Percentiles rank a stretch among this genome's conserved stretches.
Conservation (phyloP, 2,888 invertebrate genomes). For the Stenchaetothrips biformis region DNA sequence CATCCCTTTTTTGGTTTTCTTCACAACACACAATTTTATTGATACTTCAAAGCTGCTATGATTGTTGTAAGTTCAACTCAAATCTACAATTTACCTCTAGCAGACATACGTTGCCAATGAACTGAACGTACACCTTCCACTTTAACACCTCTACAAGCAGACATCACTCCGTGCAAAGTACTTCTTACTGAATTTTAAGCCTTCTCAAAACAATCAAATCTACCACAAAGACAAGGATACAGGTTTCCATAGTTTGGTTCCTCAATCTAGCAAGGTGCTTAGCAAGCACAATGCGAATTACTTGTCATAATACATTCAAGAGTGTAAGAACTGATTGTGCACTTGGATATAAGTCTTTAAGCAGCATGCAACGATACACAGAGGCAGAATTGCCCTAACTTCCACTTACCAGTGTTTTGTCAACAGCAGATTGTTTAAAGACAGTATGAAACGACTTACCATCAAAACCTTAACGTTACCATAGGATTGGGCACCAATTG, state of each 20-base stretch:
- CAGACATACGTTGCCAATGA: not conserved
- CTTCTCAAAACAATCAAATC: not conserved
- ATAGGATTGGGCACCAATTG: too few species aligned
- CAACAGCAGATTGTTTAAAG: not conserved
- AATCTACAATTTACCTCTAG: constrained; percentile 6
- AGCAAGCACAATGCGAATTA: not conserved
- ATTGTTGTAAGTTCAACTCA: not conserved
- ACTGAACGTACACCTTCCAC: not conserved
- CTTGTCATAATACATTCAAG: not conserved
- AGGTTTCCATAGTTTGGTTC: too few species aligned
- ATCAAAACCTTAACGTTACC: not conserved
- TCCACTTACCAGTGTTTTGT: not conserved
- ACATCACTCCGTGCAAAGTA: not conserved
- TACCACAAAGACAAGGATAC: too few species aligned
- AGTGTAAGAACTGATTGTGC: not conserved
- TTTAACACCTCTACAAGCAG: not conserved
- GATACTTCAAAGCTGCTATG: constrained; percentile 11
- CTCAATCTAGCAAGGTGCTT: too few species aligned
- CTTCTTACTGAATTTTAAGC: not conserved
- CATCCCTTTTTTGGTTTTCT: not conserved
- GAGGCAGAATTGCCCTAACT: not conserved
- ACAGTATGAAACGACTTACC: not conserved
- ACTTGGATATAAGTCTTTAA: not conserved
- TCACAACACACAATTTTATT: not conserved
- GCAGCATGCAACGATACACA: not conserved